Base-by-base conservation (phyloP, 2,797 vertebrate species). In the Scyliorhinus canicula region DNA sequence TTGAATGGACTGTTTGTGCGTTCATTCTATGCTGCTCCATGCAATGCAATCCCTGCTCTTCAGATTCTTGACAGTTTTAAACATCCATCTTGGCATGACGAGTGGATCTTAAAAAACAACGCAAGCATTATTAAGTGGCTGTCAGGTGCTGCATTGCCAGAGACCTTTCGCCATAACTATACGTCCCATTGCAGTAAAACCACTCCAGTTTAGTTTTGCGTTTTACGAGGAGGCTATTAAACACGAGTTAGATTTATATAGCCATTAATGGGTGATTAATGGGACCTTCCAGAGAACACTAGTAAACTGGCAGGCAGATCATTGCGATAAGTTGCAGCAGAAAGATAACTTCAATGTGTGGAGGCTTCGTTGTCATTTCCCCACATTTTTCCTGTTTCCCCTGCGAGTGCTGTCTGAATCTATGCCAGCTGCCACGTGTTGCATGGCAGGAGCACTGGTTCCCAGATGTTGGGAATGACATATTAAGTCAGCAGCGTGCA, bases 191-290 rank as follows among this genome's bases (percentile, higher is more conserved):
- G 84, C 84, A 86, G 52, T 86, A 86, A 86, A 86, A 52, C 52
- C 84, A 86, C 84, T 86, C 47, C 52, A 86, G 28, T 55, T 86
- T 86, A 52, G 28, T 86, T 86, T 55, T 55, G 31, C 28, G 21
- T 86, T 55, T 86, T 55, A 86, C 4, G 31, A 86, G 84, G 50
- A 86, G 50, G 84, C 84, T 52, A 55, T 86, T 86, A 86, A 86
- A 86, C 84, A 86, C 31, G 12, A 86, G 50, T 2, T 55, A 35
- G 84, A 26, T 86, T 86, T 86, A 86, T 52, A 35, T 31, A 3
- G 31, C 28, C 47, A 55, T 86, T 86, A 86, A 35, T 35, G 84
- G 50, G 84, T 86, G 84, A 86, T 86, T 86, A 86, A 86, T 86
- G 47, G 84, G 47, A 86, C 26, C 24, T 86, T 11, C 84, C 84